phyloP scores from a whole-genome alignment of 2,797 vertebrate species.

The Nyctalus aviator region DNA sequence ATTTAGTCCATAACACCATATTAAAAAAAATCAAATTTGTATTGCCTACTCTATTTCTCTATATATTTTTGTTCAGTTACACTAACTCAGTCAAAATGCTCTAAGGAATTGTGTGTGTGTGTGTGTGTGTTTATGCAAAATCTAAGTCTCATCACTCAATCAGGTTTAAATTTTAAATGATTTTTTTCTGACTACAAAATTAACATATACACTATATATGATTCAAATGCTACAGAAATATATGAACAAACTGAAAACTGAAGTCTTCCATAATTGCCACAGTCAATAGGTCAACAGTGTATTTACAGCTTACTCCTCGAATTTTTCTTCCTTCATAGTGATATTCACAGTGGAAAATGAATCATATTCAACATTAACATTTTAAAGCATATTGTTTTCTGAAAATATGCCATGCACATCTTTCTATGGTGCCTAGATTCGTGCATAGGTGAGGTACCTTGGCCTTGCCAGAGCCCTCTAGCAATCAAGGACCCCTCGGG shows the following conservation, averaged over 20 bases:
- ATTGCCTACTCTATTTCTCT: background rate
- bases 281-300: conserved; percentile 2
- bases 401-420: background rate
- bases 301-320: background rate
- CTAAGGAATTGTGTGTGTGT: background rate
- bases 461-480: too few species aligned
- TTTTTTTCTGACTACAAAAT: conserved; percentile 48
- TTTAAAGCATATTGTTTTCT: conserved; percentile 14
- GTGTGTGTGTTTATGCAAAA: background rate
- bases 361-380: conserved; percentile 5
- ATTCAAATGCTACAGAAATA: conserved; percentile 16
- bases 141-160: background rate
- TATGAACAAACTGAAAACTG: background rate
- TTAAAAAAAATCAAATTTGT: conserved; percentile 19
- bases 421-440: background rate
- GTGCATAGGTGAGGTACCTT: too few species aligned
- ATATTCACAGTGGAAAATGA: background rate
- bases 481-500: too few species aligned
- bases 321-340: background rate
- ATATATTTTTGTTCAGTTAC: conserved; percentile 28
- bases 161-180: conserved; percentile 33
- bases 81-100: conserved; percentile 28
- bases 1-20: background rate
- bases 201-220: conserved; percentile 14
- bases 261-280: background rate